Percentiles rank a stretch among this genome's conserved stretches.
phyloP scores from a whole-genome alignment of 1,140 invertebrate genomes.

The Luehdorfia chinensis region DNA sequence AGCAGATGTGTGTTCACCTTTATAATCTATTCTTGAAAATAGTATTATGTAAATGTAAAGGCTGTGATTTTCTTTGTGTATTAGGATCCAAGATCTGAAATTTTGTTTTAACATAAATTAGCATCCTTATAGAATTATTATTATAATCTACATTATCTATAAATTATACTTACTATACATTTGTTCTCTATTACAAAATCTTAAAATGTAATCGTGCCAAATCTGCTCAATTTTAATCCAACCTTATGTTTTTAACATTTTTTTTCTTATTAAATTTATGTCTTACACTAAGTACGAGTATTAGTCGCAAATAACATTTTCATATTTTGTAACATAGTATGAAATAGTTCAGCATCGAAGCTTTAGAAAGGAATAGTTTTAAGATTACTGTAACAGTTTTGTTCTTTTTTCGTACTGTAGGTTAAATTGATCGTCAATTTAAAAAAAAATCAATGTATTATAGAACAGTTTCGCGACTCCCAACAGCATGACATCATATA shows the following conservation, averaged over 20 bases:
- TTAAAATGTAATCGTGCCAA: constrained; percentile 35
- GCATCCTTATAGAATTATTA: not conserved
- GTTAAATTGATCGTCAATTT: too few species aligned
- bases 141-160: not conserved
- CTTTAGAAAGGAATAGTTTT: constrained; percentile 2
- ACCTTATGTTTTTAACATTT: constrained; percentile 17
- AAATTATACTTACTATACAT: constrained; percentile 7
- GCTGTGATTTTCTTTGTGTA: constrained; percentile 69
- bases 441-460: too few species aligned
- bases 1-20: not conserved
- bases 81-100: constrained; percentile 52
- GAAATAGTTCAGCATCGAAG: constrained; percentile 11
- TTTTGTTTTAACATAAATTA: constrained; percentile 17
- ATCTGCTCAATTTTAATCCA: constrained; percentile 55
- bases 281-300: not conserved
- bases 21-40: constrained; percentile 25
- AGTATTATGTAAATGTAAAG: constrained; percentile 50
- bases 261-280: constrained; percentile 12
- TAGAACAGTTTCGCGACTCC: too few species aligned
- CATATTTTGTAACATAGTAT: constrained; percentile 2
- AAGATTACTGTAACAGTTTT: not conserved
- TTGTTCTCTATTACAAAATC: constrained; percentile 14
- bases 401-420: too few species aligned
- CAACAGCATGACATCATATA: too few species aligned
- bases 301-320: constrained; percentile 7